A percentile compares a stretch with the other conserved stretches of the same genome.
phyloP scores from a whole-genome alignment of 1,140 invertebrate species.

The Ptiloglossa arizonensis region DNA sequence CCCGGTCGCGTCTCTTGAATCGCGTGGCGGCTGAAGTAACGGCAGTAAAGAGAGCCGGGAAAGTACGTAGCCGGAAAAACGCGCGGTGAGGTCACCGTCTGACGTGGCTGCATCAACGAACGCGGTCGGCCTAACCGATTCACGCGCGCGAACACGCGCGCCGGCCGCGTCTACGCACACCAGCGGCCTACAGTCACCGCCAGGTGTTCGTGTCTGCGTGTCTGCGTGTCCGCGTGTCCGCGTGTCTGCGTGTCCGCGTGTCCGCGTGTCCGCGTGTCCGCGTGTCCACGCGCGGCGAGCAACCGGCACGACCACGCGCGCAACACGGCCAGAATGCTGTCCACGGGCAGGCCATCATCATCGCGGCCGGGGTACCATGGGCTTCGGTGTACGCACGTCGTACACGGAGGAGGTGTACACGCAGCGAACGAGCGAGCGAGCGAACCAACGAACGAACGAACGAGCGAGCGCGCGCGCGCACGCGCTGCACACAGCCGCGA shows the following conservation, averaged over 20 bases:
- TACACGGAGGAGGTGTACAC: slow-evolving; percentile 28
- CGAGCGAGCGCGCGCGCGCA: too few species aligned
- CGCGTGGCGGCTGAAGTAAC: not conserved
- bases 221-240: too few species aligned
- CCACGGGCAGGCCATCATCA: slow-evolving; percentile 14
- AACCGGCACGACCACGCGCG: not conserved
- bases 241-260: too few species aligned
- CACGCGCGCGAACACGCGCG: not conserved
- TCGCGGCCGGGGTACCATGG: slow-evolving; percentile 21
- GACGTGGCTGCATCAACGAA: slow-evolving; percentile 7
- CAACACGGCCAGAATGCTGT: not conserved
- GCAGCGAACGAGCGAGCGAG: too few species aligned
- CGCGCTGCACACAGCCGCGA: slow-evolving; percentile 17
- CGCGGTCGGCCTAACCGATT: slow-evolving; percentile 22
- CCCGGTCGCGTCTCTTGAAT: not conserved
- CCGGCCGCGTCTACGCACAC: too few species aligned
- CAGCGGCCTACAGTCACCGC: too few species aligned
- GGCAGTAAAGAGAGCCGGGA: not conserved
- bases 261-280: too few species aligned
- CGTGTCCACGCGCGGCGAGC: too few species aligned
- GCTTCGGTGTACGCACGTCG: slow-evolving; percentile 39
- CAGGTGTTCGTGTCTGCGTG: too few species aligned
- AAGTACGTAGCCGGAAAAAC: slow-evolving; percentile 23
- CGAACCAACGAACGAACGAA: too few species aligned
- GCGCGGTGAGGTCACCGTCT: slow-evolving; percentile 41